Percentiles rank a stretch among this genome's conserved stretches.
These are phyloP conservation scores for Allacma fusca DNA, from an alignment of 2,888 invertebrate species.

Conservation along the genomic window DNA sequence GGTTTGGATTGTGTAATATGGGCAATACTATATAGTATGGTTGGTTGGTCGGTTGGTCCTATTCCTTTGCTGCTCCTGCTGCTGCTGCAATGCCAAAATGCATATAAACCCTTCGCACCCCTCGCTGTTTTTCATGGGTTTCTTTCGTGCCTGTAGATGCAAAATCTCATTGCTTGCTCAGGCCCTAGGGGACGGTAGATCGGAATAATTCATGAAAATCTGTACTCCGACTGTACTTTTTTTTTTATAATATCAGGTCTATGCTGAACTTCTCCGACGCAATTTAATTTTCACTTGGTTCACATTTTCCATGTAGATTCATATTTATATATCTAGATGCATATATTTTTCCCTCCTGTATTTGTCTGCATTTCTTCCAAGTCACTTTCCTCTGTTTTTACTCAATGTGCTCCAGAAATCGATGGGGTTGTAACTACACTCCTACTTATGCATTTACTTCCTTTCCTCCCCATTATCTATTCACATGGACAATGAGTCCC, in stretches of 20 bases:
- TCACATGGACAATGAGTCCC: not conserved
- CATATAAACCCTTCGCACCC: conserved; percentile 30
- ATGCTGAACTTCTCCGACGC: conserved; percentile 18
- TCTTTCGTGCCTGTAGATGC: conserved; percentile 24
- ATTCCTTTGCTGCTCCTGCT: no score
- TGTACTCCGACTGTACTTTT: conserved; percentile 26
- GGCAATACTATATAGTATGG: not conserved
- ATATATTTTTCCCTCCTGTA: not conserved
- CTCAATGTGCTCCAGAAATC: not conserved
- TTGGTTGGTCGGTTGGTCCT: not conserved
- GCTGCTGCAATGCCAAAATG: conserved; percentile 7
- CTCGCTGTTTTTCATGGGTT: conserved; percentile 19
- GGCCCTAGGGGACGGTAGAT: conserved; percentile 31
- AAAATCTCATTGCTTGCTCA: conserved; percentile 39
- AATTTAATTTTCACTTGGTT: conserved; percentile 41
- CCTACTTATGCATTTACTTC: not conserved
- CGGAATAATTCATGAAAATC: conserved; percentile 41
- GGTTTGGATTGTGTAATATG: not conserved
- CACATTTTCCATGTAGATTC: conserved; percentile 35
- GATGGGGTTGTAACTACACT: not conserved
- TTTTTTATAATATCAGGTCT: conserved; percentile 31
- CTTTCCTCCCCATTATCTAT: not conserved
- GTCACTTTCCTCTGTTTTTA: conserved; percentile 6
- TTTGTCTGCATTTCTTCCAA: not conserved
- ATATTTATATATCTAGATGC: conserved; percentile 30